Evolutionary conservation across 2,797 vertebrate species (phyloP).

Genomic region (Syndactyla subalaris): DNA sequence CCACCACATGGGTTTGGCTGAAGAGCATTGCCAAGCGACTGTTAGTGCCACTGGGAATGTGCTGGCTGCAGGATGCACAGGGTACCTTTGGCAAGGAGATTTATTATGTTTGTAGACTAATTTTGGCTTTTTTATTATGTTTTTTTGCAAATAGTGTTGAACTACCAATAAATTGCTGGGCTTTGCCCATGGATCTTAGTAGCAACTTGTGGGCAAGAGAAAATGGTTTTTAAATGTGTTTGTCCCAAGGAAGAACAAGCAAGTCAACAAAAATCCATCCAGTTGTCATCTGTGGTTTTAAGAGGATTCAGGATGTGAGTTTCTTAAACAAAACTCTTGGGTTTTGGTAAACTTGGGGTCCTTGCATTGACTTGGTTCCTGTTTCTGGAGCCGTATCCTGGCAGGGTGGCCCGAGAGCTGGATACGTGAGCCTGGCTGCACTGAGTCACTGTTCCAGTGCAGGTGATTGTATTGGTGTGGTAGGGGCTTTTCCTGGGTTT

Average conservation of each 20-base stretch:
- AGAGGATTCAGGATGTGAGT: neutral
- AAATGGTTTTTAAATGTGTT: neutral
- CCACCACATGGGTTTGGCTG: neutral
- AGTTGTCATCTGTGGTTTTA: neutral
- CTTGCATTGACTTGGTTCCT: neutral
- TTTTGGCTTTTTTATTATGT: neutral
- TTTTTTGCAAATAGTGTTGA: neutral
- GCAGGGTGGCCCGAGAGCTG: neutral
- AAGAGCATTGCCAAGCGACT: neutral
- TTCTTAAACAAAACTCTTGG: neutral
- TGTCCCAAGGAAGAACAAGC: neutral
- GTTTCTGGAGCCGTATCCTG: neutral
- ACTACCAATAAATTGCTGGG: neutral
- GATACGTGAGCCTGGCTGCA: neutral
- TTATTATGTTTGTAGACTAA: neutral
- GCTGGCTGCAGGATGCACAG: neutral
- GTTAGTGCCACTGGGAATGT: neutral
- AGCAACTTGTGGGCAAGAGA: neutral
- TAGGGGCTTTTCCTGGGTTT: neutral
- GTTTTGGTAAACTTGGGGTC: neutral
- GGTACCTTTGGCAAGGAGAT: neutral
- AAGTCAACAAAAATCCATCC: neutral
- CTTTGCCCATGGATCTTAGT: neutral
- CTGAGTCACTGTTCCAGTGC: neutral
- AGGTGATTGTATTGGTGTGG: neutral